These are phyloP conservation scores for Tamias sibiricus DNA, from an alignment of 2,113 vertebrate genomes.

Conservation along the genomic window DNA sequence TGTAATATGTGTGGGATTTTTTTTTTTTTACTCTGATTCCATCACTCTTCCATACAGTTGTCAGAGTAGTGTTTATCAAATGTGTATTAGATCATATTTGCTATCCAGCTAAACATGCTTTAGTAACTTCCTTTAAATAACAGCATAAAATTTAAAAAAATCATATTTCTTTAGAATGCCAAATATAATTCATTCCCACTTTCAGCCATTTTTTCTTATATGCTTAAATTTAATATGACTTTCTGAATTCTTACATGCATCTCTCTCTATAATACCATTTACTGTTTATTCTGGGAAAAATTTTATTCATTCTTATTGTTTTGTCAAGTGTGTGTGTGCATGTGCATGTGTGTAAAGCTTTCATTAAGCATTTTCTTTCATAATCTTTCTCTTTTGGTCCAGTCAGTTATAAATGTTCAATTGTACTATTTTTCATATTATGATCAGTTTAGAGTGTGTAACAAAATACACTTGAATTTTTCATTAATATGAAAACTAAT, in stretches of 20 bases:
- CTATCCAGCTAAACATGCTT: not conserved
- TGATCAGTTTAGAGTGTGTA: not conserved
- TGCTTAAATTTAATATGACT: not conserved
- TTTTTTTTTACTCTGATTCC: not conserved
- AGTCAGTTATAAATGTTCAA: not conserved
- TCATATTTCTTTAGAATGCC: not conserved
- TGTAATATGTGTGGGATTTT: not conserved
- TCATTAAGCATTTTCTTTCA: not conserved
- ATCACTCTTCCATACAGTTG: not conserved
- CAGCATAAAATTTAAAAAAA: not conserved
- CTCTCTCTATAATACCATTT: not conserved
- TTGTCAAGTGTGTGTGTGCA: not conserved
- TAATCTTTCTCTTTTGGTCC: not conserved
- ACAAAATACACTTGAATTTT: not conserved
- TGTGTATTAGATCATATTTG: not conserved
- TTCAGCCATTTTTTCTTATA: not conserved
- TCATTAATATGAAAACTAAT: not conserved
- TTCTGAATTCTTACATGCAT: not conserved
- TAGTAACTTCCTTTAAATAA: not conserved
- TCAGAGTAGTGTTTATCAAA: not conserved
- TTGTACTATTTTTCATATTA: not conserved
- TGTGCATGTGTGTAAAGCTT: not conserved
- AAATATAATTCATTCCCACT: not conserved
- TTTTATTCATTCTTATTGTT: not conserved
- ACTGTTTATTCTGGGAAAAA: not conserved